Evolutionary conservation across 2,888 invertebrate genomes (phyloP), one percentile per base, ranked within the genome.

Genomic region (Elgonia sp.): DNA sequence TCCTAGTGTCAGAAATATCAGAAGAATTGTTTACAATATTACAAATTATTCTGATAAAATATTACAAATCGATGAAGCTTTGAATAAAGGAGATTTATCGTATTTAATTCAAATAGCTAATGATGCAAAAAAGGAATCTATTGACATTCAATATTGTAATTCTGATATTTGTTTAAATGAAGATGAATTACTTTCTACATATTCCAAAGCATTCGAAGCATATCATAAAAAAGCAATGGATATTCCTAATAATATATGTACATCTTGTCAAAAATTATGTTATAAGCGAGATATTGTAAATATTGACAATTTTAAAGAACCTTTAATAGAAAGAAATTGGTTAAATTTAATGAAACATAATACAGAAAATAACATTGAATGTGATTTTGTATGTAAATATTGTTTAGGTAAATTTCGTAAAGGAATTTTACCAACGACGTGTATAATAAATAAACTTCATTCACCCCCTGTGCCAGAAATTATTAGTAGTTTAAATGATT

Each of bases 371-470:
- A 10, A 42, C 7, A 9, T 42, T 9, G 8, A 7, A 9, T 42
- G 42, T 53, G 76, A 86, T 2, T 83, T 79, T 20, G 72, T 90
- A 21, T 90, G 90, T 55, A 21, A 72, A 6, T 87, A 87, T 42
- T 90, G 90, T 65, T 37, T 89, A 14, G 21, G 20, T 5, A 90
- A 91, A 60, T 89, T 92, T 57, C 85, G 90, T 0, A 55, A 69
- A 42, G 72, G 88, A 57, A 77, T 65, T n/a, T 55, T 92, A n/a
- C 92, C 92, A 62, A 85, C 91, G 4, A 91, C 89, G n/a, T 92
- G 90, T 73, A 69, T 92, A 57, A 79, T 91, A 14, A 92, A 92
- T 83, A 82, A 89, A 53, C 85, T 92, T 12, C 18, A 39, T 16
- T 73, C 81, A 18, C 65, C 63, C 2, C 12, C 65, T 60, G 62